Conservation (phyloP, 2,888 invertebrate species). For the Hybos culiciformis region DNA sequence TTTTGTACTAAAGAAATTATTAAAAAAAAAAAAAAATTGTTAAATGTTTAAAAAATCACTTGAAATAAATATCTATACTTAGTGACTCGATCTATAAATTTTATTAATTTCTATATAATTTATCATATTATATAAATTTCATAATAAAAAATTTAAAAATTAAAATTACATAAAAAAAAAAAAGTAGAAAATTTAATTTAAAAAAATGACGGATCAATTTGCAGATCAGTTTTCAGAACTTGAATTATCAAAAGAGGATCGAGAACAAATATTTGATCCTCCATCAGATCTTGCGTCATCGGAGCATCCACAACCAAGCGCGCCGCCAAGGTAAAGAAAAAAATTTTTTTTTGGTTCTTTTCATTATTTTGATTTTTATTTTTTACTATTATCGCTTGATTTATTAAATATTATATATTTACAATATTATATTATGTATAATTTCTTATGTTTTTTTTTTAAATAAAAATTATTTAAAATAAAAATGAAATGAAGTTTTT, state of each 20-base stretch:
- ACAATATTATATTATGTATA: background rate
- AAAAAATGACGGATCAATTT: constrained; percentile 34
- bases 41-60: too few relatives aligned
- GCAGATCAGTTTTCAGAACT: constrained; percentile 58
- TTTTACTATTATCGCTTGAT: background rate
- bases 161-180: constrained; percentile 6
- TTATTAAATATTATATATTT: background rate
- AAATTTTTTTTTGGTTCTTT: background rate
- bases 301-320: too few relatives aligned
- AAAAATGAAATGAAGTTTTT: too few relatives aligned
- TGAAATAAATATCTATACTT: too few relatives aligned
- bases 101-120: background rate
- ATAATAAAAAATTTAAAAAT: background rate
- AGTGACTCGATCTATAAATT: too few relatives aligned
- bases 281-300: constrained; percentile 35
- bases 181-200: constrained; percentile 7
- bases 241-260: constrained; percentile 54
- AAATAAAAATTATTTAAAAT: too few relatives aligned
- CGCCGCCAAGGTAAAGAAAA: constrained; percentile 34
- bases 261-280: constrained; percentile 59
- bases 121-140: background rate
- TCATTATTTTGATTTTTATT: background rate
- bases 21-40: too few relatives aligned
- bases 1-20: too few relatives aligned
- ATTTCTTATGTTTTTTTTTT: background rate